These are phyloP conservation scores for Prorops nasuta DNA, from an alignment of 1,140 invertebrate species.

Conservation along the genomic window DNA sequence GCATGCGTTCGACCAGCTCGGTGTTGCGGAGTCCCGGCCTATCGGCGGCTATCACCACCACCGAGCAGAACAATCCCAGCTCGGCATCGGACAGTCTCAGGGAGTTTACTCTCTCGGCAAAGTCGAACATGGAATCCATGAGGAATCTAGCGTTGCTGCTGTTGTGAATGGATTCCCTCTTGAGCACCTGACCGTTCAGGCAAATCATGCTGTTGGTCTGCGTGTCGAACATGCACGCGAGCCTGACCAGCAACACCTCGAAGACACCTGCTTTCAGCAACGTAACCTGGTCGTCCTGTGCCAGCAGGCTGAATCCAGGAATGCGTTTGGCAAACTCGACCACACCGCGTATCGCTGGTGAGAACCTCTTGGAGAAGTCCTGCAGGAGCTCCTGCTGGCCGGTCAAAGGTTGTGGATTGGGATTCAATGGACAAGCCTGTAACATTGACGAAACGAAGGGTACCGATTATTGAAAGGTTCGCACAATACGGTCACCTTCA, in stretches of 20 bases:
- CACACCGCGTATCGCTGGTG: constrained; percentile 92
- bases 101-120: constrained; percentile 90
- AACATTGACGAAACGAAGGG: constrained; percentile 45
- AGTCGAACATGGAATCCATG: constrained; percentile 96
- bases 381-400: constrained; percentile 78
- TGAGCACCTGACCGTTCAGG: constrained; percentile 87
- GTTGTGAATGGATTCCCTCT: constrained; percentile 85
- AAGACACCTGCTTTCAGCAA: constrained; percentile 94
- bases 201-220: constrained; percentile 90
- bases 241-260: constrained; percentile 86
- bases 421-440: constrained; percentile 93
- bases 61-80: constrained; percentile 90
- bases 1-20: constrained; percentile 90
- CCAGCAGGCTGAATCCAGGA: constrained; percentile 90
- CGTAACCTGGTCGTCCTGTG: constrained; percentile 96
- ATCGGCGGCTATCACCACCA: constrained; percentile 92
- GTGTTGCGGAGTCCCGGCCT: constrained; percentile 88
- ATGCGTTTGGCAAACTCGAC: constrained; percentile 97
- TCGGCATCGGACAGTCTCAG: constrained; percentile 89
- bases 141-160: constrained; percentile 90
- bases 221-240: constrained; percentile 92
- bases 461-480: constrained; percentile 2
- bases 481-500: background rate
- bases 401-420: constrained; percentile 79
- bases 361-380: constrained; percentile 91